Base-by-base conservation (phyloP, 2,113 vertebrate genomes). In the Platichthys stellatus region DNA sequence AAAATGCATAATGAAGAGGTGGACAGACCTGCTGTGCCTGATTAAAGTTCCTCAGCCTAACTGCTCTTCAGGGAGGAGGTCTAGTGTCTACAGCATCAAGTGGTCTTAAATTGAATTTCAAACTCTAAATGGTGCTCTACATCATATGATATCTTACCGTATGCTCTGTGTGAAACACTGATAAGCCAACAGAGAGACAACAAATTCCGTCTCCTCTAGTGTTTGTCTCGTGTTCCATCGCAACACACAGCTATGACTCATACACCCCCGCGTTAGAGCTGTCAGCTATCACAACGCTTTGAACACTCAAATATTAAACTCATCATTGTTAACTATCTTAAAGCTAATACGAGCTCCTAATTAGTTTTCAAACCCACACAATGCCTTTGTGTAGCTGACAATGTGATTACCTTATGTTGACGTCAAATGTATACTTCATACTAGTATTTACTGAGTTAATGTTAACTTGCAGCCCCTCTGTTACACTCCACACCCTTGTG, bases 341-440 rank as follows among this genome's bases (percentile, higher is more conserved):
- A 60, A 53, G 54, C 1, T 20, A 31, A 43, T 53, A 24, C 24
- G 5, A 61, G 12, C n/a, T 35, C 23, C 59, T 78, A 64, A 78
- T n/a, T 58, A 20, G 18, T 63, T 64, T 56, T 79, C 18, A 72
- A 53, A 56, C 28, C 74, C 23, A n/a, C 40, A 69, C 17, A 56
- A 35, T 23, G 54, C 23, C 0, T 35, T 69, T 49, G 47, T 47
- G n/a, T 53, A n/a, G 35, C 45, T 15, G 67, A 72, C 63, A 57
- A 31, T 51, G 24, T 63, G 59, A 79, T 73, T 65, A 63, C n/a
- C 66, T 60, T 71, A 45, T 31, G 24, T 70, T 80, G 60, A 80
- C 63, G 53, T 77, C 14, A 6, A 45, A 74, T 15, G 23, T n/a
- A 0, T 23, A 40, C 17, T 76, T 38, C 24, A 24, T 24, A 24